phyloP scores from a whole-genome alignment of 2,113 vertebrate genomes.

The Boulengeromyrus knoepffleri region DNA sequence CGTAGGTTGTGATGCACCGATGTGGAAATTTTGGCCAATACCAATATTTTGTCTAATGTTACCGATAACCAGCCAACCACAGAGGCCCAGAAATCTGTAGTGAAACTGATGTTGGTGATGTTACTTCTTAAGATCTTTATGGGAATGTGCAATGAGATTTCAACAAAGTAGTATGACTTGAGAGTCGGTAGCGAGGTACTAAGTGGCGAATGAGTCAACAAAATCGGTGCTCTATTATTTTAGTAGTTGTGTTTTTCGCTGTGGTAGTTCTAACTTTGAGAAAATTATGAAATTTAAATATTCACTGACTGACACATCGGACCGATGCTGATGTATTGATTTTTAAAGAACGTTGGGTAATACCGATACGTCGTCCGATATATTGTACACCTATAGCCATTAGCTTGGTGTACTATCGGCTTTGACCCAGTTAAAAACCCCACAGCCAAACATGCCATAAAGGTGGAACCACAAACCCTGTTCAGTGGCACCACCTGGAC shows the following conservation, averaged over 20 bases:
- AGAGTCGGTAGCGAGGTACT: not conserved
- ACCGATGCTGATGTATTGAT: not conserved
- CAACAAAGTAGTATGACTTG: not conserved
- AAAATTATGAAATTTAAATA: not conserved
- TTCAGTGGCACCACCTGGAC: not conserved
- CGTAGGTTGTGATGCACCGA: not conserved
- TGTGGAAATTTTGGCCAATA: not conserved
- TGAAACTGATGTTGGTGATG: not conserved
- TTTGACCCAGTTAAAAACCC: not conserved
- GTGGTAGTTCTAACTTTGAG: not conserved
- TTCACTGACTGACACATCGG: not conserved
- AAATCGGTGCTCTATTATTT: not conserved
- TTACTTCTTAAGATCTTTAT: not conserved
- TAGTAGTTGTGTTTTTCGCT: not conserved
- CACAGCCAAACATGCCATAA: not conserved
- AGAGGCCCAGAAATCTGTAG: not conserved
- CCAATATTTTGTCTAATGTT: not conserved
- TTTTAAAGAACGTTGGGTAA: not conserved
- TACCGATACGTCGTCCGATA: not conserved
- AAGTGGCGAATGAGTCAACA: not conserved
- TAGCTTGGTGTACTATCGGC: not conserved
- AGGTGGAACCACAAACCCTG: not conserved
- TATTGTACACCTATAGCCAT: not conserved
- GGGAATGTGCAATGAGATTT: not conserved
- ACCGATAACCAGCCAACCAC: not conserved